These are phyloP conservation scores for Spongilla lacustris DNA, from an alignment of 37 sponge, comb jelly and placozoan species.

Conservation along the genomic window DNA sequence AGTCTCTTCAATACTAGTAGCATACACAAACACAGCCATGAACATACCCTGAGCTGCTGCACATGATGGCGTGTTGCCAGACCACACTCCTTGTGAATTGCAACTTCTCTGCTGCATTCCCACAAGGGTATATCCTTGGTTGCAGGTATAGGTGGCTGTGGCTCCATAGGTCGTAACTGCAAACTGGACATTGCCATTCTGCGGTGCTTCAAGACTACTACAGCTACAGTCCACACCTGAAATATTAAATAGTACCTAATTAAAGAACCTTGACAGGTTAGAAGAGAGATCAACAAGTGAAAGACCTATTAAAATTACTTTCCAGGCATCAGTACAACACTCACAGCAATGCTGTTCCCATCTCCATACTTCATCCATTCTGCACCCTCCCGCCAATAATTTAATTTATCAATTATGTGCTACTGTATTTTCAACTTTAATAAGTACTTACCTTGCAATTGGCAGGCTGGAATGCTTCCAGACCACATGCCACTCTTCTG, in stretches of 20 bases:
- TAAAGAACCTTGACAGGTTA: too few species aligned
- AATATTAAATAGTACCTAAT: neutral
- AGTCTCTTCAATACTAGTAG: neutral
- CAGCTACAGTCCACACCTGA: conserved; percentile 42
- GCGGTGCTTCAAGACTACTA: neutral
- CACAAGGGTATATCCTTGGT: conserved; percentile 3
- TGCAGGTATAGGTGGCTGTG: conserved; percentile 25
- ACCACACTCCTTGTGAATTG: conserved; percentile 26
- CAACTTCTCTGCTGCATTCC: conserved; percentile 9
- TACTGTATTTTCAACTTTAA: too few species aligned
- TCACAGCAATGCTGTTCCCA: too few species aligned
- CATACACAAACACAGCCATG: neutral
- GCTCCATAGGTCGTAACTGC: neutral
- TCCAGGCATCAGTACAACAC: too few species aligned
- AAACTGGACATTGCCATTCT: conserved; percentile 9
- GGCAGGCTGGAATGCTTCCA: conserved; percentile 36
- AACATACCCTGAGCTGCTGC: neutral
- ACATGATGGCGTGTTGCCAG: conserved; percentile 32
- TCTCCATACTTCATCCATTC: too few species aligned
- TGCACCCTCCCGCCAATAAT: too few species aligned
- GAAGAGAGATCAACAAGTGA: too few species aligned
- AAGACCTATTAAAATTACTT: too few species aligned
- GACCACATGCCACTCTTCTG: conserved; percentile 36
- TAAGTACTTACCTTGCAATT: conserved; percentile 45
- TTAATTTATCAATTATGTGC: too few species aligned